Evolutionary conservation across 2,797 vertebrate species (phyloP).

Genomic region (Micrastur ruficollis): DNA sequence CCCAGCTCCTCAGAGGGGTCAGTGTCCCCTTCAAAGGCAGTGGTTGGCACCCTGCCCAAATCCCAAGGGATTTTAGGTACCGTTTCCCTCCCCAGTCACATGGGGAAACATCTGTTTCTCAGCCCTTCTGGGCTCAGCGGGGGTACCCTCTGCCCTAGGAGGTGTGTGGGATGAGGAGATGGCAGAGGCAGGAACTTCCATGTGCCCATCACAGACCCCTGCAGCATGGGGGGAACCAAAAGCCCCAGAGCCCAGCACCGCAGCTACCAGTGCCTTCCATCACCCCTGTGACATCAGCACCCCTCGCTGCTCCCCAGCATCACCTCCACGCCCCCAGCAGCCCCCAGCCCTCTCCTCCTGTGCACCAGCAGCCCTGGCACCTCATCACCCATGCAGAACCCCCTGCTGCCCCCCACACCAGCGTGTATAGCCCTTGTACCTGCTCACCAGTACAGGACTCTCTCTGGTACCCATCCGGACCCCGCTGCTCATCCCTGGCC

Average conservation of each 20-base stretch:
- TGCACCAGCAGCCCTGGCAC: not conserved
- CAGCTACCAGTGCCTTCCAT: not conserved
- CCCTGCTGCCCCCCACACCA: too few relatives aligned
- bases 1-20: not conserved
- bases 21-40: not conserved
- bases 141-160: not conserved
- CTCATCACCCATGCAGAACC: not conserved
- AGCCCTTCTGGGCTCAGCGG: not conserved
- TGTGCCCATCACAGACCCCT: not conserved
- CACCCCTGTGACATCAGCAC: not conserved
- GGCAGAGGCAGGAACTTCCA: not conserved
- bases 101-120: not conserved
- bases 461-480: too few relatives aligned
- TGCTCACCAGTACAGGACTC: not conserved
- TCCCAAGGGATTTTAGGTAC: not conserved
- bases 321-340: not conserved
- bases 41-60: not conserved
- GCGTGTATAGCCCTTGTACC: accelerated
- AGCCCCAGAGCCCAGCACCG: not conserved
- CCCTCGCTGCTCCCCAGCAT: not conserved
- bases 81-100: not conserved
- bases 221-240: not conserved
- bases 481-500: not conserved
- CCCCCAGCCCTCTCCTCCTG: not conserved
- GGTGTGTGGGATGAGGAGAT: not conserved